Conservation (phyloP, 1,140 invertebrate genomes). For the Trachymyrmex septentrionalis region DNA sequence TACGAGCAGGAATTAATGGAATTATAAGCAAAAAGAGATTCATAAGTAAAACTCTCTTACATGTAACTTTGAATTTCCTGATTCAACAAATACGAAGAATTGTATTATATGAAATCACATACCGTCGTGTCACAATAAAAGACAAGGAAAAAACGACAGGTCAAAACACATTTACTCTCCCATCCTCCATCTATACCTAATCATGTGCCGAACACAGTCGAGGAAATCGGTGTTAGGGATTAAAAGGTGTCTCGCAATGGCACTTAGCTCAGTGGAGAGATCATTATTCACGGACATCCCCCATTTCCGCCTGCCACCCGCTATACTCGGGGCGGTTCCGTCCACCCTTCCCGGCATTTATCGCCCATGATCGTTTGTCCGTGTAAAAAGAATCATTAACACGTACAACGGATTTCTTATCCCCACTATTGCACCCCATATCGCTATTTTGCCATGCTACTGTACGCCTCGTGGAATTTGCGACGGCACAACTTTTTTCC, state of each 20-base stretch:
- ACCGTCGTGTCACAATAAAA: not conserved
- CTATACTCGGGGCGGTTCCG: not conserved
- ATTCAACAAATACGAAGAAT: constrained; percentile 3
- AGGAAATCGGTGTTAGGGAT: constrained; percentile 16
- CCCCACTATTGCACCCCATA: not conserved
- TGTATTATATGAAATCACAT: not conserved
- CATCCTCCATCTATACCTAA: not conserved
- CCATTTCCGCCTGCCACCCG: constrained; percentile 6
- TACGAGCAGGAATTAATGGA: not conserved
- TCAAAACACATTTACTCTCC: constrained; percentile 5
- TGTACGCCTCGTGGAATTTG: constrained; percentile 14
- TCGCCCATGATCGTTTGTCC: constrained; percentile 72
- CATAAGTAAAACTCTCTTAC: not conserved
- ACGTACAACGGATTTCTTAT: constrained; percentile 70
- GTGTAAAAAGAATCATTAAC: constrained; percentile 77
- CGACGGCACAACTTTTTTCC: constrained; percentile 28
- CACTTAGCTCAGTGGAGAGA: not conserved
- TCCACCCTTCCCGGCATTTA: constrained; percentile 56
- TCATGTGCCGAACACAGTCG: not conserved
- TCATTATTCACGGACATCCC: constrained; percentile 69
- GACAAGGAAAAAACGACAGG: too few relatives aligned
- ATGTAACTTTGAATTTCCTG: constrained; percentile 2
- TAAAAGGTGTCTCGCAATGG: constrained; percentile 56
- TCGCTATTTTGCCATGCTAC: constrained; percentile 22
- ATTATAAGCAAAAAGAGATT: constrained; percentile 2